phyloP scores from a whole-genome alignment of 2,888 invertebrate genomes.

The Malthinus seriepunctatus region DNA sequence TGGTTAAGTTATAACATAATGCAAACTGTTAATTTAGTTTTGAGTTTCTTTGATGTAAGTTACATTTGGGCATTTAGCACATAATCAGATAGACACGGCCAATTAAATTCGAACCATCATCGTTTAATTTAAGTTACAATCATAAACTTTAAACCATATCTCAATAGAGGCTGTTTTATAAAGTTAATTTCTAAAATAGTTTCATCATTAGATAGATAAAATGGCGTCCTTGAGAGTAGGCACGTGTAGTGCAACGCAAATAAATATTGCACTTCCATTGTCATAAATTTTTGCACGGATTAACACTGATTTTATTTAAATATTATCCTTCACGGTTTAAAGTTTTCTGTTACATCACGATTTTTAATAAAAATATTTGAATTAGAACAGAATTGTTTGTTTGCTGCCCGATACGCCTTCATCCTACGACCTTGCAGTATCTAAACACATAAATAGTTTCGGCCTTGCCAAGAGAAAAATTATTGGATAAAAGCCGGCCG shows the following conservation, averaged over 20 bases:
- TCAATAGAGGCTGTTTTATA: slow-evolving; percentile 9
- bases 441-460: slow-evolving; percentile 31
- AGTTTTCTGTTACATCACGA: slow-evolving; percentile 5
- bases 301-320: not conserved
- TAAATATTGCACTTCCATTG: not conserved
- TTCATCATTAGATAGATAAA: slow-evolving; percentile 23
- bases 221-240: slow-evolving; percentile 20
- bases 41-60: too few relatives aligned
- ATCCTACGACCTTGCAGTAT: slow-evolving; percentile 22
- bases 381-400: slow-evolving; percentile 2
- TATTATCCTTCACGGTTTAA: not conserved
- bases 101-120: not conserved
- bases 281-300: not conserved
- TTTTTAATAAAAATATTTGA: not conserved
- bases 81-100: not conserved
- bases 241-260: slow-evolving; percentile 31
- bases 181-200: slow-evolving; percentile 8
- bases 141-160: not conserved
- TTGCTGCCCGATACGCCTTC: slow-evolving; percentile 20
- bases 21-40: too few relatives aligned
- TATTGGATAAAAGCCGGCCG: slow-evolving; percentile 31
- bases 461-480: slow-evolving; percentile 27
- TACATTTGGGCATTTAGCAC: not conserved
- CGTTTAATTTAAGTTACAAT: not conserved
- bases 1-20: too few relatives aligned